Conservation (phyloP, 2,113 vertebrate species). For the Piprites chloris region DNA sequence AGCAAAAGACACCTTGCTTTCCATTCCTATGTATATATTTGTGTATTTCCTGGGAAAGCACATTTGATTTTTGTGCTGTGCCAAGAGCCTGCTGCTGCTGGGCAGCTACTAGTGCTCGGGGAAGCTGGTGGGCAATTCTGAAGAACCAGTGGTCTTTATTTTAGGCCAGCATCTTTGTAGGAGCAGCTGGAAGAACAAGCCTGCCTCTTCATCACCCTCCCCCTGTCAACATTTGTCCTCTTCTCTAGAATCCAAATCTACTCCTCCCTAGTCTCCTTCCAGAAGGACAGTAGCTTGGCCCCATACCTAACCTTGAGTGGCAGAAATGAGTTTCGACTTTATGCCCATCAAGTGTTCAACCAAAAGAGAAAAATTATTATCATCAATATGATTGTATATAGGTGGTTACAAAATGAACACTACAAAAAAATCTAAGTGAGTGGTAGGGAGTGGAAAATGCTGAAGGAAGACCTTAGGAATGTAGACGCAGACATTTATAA, state of each 20-base stretch:
- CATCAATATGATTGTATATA: rapidly evolving
- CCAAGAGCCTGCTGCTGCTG: neutral
- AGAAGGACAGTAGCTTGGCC: neutral
- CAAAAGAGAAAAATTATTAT: neutral
- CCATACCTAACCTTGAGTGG: too few relatives aligned
- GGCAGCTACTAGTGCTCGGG: neutral
- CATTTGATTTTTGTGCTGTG: neutral
- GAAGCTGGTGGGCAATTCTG: neutral
- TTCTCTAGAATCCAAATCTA: neutral
- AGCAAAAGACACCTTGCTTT: neutral
- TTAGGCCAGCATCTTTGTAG: neutral
- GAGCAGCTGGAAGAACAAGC: neutral
- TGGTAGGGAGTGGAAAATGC: neutral
- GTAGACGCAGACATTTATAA: neutral
- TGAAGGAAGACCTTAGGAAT: neutral
- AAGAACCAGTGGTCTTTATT: neutral
- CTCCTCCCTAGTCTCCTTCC: neutral
- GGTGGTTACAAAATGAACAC: neutral
- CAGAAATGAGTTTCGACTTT: neutral
- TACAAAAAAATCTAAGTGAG: neutral
- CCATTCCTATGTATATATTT: neutral
- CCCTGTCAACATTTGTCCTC: rapidly evolving
- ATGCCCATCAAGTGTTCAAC: neutral
- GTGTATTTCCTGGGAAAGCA: neutral
- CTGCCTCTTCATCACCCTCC: neutral